Conservation (phyloP, 2,113 vertebrate species). For the Clarias macrocephalus region DNA sequence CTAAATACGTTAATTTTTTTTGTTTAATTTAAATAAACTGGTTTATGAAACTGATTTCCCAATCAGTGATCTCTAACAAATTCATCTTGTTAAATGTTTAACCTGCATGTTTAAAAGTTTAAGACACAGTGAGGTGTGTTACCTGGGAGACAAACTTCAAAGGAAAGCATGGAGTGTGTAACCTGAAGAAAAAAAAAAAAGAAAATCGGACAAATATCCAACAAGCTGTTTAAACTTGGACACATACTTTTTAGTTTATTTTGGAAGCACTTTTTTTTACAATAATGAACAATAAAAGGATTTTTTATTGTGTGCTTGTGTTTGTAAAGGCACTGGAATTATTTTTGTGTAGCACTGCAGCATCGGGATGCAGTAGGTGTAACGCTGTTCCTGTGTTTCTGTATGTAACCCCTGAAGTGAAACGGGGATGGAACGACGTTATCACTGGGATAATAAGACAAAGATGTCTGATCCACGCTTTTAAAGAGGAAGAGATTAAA, state of each 20-base stretch:
- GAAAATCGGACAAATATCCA: not conserved
- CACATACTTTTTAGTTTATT: not conserved
- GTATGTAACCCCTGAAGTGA: too few relatives aligned
- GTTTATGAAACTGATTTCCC: not conserved
- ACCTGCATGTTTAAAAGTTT: not conserved
- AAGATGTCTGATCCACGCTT: too few relatives aligned
- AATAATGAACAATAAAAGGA: not conserved
- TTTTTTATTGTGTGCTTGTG: not conserved
- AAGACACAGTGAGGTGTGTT: not conserved
- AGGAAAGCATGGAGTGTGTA: too few relatives aligned
- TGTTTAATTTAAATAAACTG: not conserved
- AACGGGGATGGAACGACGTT: too few relatives aligned
- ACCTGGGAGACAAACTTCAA: not conserved
- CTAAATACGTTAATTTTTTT: too few relatives aligned
- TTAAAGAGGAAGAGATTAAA: not conserved
- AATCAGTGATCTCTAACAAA: not conserved
- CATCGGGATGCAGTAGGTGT: too few relatives aligned
- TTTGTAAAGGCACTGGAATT: not conserved
- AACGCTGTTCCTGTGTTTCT: too few relatives aligned
- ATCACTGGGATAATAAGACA: too few relatives aligned
- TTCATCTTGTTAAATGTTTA: not conserved
- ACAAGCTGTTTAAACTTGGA: not conserved
- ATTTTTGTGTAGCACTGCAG: not conserved
- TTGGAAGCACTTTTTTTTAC: not conserved
- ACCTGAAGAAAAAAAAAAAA: too few relatives aligned